These are phyloP conservation scores for Orientallactaga bullata DNA, from an alignment of 2,113 vertebrate species.

Conservation along the genomic window DNA sequence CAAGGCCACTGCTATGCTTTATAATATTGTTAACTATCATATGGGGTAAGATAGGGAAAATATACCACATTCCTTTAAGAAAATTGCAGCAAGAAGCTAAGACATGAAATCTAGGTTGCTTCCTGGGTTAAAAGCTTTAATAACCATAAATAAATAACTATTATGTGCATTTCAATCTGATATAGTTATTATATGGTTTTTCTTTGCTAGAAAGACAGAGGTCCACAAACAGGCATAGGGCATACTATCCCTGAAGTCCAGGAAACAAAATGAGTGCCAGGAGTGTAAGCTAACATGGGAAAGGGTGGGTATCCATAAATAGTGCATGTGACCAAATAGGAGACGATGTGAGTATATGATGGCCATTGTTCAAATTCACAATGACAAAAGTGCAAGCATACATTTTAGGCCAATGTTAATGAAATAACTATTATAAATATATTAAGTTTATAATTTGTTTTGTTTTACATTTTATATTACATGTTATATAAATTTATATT, in stretches of 20 bases:
- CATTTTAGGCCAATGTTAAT: not conserved
- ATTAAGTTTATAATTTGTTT: slow-evolving; percentile 17
- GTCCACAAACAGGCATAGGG: not conserved
- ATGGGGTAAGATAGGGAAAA: not conserved
- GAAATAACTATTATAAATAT: not conserved
- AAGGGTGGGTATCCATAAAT: not conserved
- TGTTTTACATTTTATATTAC: not conserved
- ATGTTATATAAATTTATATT: slow-evolving; percentile 32
- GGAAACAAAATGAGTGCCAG: not conserved
- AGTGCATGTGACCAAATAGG: not conserved
- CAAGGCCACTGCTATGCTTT: not conserved
- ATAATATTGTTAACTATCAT: not conserved
- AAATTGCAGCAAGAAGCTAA: slow-evolving; percentile 9
- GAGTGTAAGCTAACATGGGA: not conserved
- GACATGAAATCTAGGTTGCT: slow-evolving; percentile 1
- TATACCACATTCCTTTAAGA: not conserved
- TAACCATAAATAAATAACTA: not conserved
- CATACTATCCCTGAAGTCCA: not conserved
- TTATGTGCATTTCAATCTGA: not conserved
- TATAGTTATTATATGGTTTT: not conserved
- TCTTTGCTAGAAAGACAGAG: not conserved
- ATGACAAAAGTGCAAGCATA: not conserved
- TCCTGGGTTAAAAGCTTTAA: slow-evolving; percentile 24
- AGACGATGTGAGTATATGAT: not conserved
- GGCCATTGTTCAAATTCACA: not conserved